Conservation (phyloP, 2,888 invertebrate species). For the Protodeltote pygarga region DNA sequence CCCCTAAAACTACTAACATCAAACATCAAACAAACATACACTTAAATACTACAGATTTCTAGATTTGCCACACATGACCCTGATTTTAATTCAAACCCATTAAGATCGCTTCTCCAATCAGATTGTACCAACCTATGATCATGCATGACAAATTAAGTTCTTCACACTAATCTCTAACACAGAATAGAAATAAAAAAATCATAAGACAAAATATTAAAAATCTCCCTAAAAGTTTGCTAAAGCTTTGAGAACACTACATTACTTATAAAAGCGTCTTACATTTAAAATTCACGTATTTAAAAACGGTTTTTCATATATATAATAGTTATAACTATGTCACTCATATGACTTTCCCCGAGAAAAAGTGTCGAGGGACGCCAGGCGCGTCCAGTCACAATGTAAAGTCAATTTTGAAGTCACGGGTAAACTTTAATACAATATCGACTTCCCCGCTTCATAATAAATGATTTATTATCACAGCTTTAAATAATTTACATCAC, state of each 20-base stretch:
- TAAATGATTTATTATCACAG: slow-evolving; percentile 73
- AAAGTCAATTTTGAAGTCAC: slow-evolving; percentile 56
- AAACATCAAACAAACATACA: slow-evolving; percentile 81
- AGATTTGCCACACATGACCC: slow-evolving; percentile 13
- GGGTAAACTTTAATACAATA: slow-evolving; percentile 62
- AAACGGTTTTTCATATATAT: slow-evolving; percentile 37
- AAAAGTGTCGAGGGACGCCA: slow-evolving; percentile 70
- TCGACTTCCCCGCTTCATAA: slow-evolving; percentile 60
- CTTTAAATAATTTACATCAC: slow-evolving; percentile 74
- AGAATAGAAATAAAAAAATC: slow-evolving; percentile 60
- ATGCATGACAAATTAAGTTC: slow-evolving; percentile 20
- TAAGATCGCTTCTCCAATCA: not conserved
- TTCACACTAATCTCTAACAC: slow-evolving; percentile 55
- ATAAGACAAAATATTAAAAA: slow-evolving; percentile 58
- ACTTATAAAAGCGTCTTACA: slow-evolving; percentile 65
- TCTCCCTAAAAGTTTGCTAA: slow-evolving; percentile 73
- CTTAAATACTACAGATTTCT: slow-evolving; percentile 20
- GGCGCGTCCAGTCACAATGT: slow-evolving; percentile 28
- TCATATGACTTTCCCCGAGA: slow-evolving; percentile 58
- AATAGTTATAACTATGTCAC: slow-evolving; percentile 35
- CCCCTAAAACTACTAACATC: slow-evolving; percentile 79
- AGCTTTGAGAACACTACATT: slow-evolving; percentile 73
- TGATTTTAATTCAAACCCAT: not conserved
- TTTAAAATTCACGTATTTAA: slow-evolving; percentile 49
- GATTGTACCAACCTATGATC: not conserved